phyloP scores from a whole-genome alignment of 2,888 invertebrate species.

The Cheilosia urbana region DNA sequence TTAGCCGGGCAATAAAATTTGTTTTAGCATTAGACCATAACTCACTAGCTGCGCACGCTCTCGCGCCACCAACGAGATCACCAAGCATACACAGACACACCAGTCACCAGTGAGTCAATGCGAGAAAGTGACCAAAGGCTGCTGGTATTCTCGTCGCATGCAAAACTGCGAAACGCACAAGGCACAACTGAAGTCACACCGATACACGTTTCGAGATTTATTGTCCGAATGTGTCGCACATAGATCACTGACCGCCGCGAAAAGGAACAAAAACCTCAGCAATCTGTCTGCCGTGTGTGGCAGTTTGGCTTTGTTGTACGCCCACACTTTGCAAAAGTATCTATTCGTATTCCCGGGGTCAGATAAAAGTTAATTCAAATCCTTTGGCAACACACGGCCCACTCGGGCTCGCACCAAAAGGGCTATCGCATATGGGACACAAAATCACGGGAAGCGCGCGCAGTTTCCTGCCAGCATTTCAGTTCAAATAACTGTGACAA shows the following conservation, averaged over 20 bases:
- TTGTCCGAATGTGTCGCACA: slow-evolving; percentile 71
- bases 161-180: slow-evolving; percentile 68
- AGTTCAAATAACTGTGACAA: slow-evolving; percentile 69
- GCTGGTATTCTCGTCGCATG: slow-evolving; percentile 53
- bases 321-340: slow-evolving; percentile 67
- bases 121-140: slow-evolving; percentile 69
- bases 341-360: slow-evolving; percentile 54
- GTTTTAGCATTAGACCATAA: slow-evolving; percentile 74
- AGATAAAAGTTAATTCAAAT: slow-evolving; percentile 74
- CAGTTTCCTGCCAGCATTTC: slow-evolving; percentile 53
- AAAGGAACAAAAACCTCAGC: slow-evolving; percentile 37
- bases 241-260: slow-evolving; percentile 63
- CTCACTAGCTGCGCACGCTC: slow-evolving; percentile 48
- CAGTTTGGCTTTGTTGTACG: slow-evolving; percentile 59
- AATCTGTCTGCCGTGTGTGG: slow-evolving; percentile 61
- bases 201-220: slow-evolving; percentile 72
- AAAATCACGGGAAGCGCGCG: neutral
- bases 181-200: slow-evolving; percentile 52
- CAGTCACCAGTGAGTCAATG: slow-evolving; percentile 27
- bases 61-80: slow-evolving; percentile 4
- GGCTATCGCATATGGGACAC: slow-evolving; percentile 23
- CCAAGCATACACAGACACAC: neutral
- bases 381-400: slow-evolving; percentile 42
- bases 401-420: slow-evolving; percentile 53
- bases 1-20: slow-evolving; percentile 70